Evolutionary conservation across 92 coral and sea anemone species (phyloP).

Genomic region (Pocillopora meandrina): DNA sequence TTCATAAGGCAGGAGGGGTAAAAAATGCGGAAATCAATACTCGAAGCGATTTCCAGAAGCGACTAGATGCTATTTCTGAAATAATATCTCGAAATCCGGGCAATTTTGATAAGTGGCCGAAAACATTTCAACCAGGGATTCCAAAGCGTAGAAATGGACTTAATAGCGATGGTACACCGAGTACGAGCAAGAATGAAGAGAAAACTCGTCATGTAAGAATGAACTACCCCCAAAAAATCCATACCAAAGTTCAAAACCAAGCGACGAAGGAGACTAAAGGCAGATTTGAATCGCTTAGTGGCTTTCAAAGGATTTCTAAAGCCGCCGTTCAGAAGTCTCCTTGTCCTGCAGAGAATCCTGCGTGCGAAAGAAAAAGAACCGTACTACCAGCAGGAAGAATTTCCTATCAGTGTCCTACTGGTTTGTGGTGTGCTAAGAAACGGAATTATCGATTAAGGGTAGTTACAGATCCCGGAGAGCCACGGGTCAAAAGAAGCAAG

Average conservation of each 20-base stretch:
- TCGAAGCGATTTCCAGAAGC: slow-evolving; percentile 12
- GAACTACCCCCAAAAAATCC: not conserved
- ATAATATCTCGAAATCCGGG: not conserved
- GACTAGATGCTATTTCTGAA: not conserved
- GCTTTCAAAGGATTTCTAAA: not conserved
- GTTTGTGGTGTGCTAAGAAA: not conserved
- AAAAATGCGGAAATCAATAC: not conserved
- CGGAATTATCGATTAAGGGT: not conserved
- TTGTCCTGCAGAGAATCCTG: slow-evolving; percentile 25
- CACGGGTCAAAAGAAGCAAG: not conserved
- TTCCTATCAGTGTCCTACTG: slow-evolving; percentile 9
- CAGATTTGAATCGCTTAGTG: not conserved
- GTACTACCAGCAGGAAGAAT: not conserved
- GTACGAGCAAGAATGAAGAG: not conserved
- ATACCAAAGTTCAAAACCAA: not conserved
- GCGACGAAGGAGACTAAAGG: not conserved
- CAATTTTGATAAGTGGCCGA: not conserved
- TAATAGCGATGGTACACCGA: not conserved
- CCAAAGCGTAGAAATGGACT: not conserved
- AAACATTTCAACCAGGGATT: not conserved
- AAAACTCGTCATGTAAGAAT: not conserved
- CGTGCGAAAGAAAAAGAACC: slow-evolving; percentile 9
- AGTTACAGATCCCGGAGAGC: not conserved
- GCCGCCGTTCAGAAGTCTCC: not conserved
- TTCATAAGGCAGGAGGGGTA: slow-evolving; percentile 9